Percentiles rank a stretch among this genome's conserved stretches.
phyloP scores from a whole-genome alignment of 2,113 vertebrate genomes.

The Paralichthys olivaceus region DNA sequence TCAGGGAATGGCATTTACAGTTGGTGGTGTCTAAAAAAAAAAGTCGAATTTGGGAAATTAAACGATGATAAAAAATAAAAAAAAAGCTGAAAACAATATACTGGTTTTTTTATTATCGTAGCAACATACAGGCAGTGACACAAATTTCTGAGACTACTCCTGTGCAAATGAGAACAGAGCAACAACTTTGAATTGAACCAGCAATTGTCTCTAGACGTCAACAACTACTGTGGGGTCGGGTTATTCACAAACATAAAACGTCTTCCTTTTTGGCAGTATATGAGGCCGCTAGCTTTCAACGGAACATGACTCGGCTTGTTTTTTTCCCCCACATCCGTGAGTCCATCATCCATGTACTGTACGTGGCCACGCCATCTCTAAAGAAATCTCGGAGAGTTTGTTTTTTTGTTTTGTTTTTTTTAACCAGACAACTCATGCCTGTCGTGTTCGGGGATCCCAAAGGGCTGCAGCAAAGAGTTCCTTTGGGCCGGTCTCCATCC shows the following conservation, averaged over 20 bases:
- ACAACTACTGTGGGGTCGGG: constrained; percentile 94
- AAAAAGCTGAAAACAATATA: constrained; percentile 77
- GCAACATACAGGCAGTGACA: constrained; percentile 99
- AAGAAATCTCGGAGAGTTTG: constrained; percentile 66
- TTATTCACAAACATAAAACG: constrained; percentile 98
- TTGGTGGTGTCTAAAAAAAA: constrained; percentile 89
- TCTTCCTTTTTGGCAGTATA: constrained; percentile 99
- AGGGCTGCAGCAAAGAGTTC: constrained; percentile 95
- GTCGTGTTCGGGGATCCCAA: constrained; percentile 87
- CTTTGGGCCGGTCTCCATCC: constrained; percentile 91
- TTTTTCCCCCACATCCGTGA: constrained; percentile 87
- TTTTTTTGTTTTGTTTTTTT: constrained; percentile 68
- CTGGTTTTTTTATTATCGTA: constrained; percentile 90
- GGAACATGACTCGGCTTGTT: constrained; percentile 87
- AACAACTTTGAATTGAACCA: constrained; percentile 98
- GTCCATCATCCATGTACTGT: constrained; percentile 85
- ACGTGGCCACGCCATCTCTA: constrained; percentile 78
- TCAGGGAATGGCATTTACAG: constrained; percentile 99
- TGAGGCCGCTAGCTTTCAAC: constrained; percentile 96
- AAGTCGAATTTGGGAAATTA: constrained; percentile 74
- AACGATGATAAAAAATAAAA: constrained; percentile 47
- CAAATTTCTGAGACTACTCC: constrained; percentile 97
- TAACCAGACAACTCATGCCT: constrained; percentile 84
- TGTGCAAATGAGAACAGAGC: constrained; percentile 99
- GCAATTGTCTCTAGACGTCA: constrained; percentile 97